Base-by-base conservation (phyloP, 2,113 vertebrate species). In the Aix galericulata region DNA sequence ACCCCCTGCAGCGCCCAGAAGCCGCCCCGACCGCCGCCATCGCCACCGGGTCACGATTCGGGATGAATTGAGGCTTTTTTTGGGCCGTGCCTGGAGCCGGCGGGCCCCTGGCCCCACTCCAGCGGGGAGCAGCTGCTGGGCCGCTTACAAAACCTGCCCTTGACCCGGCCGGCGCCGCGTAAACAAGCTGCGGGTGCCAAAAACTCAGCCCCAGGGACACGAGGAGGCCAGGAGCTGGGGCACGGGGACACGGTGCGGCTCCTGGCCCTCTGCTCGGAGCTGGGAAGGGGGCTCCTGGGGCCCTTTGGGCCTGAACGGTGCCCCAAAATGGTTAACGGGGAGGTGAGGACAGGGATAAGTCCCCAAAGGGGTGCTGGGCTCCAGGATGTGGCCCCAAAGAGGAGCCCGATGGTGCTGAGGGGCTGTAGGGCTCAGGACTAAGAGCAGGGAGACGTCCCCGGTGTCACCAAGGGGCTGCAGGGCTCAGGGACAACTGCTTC, bases 21-120 rank as follows among this genome's bases (percentile, higher is more conserved):
- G 53, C 73, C 34, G 8, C 50, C 23, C 48, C 13, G 52, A 86
- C 52, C 22, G 10, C 23, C 7, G 16, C 12, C 7, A 2, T 2
- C 5, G 0, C 3, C 0, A 2, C 6, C 31, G 0, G 7, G 21
- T 9, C 21, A 1, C 4, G 1, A 8, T 13, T 8, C 29, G 31
- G 36, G 68, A 22, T 18, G 18, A 74, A 74, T 17, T 5, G 0
- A 4, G 12, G 21, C 17, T 63, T 44, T 53, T 42, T 42, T 23
- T 11, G 44, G 9, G 29, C n/a, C 2, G 31, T 12, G 58, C 58
- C 32, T 64, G 48, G 59, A 31, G 10, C 50, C 3, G 32, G 44
- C 11, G 12, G 0, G 18, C 18, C 12, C 5, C 58, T 73, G 76
- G 50, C 40, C 7, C 13, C 0, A 3, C 23, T 62, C 67, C 86